These are phyloP conservation scores for Alsophila aescularia DNA, from an alignment of 2,888 invertebrate species.

Conservation along the genomic window DNA sequence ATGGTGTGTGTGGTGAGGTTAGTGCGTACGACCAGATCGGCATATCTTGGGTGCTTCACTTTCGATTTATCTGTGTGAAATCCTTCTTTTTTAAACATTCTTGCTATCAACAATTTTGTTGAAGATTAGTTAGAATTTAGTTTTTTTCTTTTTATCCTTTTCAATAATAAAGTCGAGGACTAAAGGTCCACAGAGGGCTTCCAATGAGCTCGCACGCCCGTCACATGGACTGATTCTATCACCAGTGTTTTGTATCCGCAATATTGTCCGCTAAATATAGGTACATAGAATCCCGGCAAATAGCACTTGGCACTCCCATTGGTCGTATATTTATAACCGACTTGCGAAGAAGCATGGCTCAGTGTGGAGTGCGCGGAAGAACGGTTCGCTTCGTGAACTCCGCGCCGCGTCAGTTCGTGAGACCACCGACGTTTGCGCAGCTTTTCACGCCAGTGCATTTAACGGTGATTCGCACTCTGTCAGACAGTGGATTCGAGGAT, in stretches of 20 bases:
- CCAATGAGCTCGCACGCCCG: neutral
- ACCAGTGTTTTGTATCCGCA: conserved; percentile 21
- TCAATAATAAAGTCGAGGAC: too few relatives aligned
- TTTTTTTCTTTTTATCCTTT: too few relatives aligned
- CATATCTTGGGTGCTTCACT: too few relatives aligned
- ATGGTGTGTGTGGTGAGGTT: too few relatives aligned
- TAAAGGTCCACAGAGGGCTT: neutral
- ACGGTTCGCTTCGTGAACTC: conserved; percentile 37
- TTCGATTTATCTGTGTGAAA: too few relatives aligned
- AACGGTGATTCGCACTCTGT: conserved; percentile 62
- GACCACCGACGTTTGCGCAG: conserved; percentile 44
- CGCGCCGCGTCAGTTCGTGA: conserved; percentile 40
- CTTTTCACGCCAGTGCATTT: conserved; percentile 27
- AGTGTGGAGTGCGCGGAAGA: conserved; percentile 61
- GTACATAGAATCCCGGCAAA: conserved; percentile 46
- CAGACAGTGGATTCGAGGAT: conserved; percentile 64
- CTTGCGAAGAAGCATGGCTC: conserved; percentile 63
- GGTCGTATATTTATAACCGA: conserved; percentile 74
- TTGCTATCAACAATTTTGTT: too few relatives aligned
- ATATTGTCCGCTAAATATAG: conserved; percentile 56
- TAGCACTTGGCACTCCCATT: conserved; percentile 66
- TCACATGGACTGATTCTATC: conserved; percentile 1
- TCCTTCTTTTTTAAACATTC: too few relatives aligned
- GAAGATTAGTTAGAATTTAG: too few relatives aligned
- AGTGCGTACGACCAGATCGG: too few relatives aligned